A percentile compares a stretch with the other conserved stretches of the same genome.
phyloP scores from a whole-genome alignment of 2,113 vertebrate genomes.

The Pseudopipra pipra region DNA sequence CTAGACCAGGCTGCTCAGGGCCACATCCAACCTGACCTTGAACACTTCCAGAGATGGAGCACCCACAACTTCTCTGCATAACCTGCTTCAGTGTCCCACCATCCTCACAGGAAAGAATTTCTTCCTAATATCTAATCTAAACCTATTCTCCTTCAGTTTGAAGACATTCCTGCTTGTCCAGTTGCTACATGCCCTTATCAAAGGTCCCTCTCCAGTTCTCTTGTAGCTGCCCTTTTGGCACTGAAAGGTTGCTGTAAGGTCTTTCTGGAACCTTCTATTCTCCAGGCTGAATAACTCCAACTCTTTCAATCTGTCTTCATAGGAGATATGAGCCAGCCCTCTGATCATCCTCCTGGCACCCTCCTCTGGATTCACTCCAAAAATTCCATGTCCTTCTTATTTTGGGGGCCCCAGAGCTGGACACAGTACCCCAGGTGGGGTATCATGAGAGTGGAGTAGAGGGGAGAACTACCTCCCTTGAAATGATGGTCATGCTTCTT shows the following conservation, averaged over 20 bases:
- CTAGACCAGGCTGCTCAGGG: not conserved
- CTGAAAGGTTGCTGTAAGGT: not conserved
- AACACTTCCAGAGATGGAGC: too few relatives aligned
- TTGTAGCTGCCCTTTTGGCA: not conserved
- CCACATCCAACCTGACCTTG: not conserved
- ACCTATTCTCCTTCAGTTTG: not conserved
- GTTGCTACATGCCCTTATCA: not conserved
- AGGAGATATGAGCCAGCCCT: not conserved
- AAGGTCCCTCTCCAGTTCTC: not conserved
- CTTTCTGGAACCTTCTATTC: not conserved
- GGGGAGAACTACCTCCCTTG: not conserved
- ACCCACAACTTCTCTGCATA: not conserved
- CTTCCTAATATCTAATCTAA: not conserved
- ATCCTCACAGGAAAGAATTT: not conserved
- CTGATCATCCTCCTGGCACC: not conserved
- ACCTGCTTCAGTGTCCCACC: fast-evolving
- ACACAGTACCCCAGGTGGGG: not conserved
- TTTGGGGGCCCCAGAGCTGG: fast-evolving
- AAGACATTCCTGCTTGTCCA: not conserved
- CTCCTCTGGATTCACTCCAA: not conserved
- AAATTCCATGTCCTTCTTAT: fast-evolving
- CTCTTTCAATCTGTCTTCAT: not conserved
- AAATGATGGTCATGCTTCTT: not conserved
- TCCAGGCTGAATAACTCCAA: not conserved
- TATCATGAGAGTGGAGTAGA: not conserved